phyloP scores from a whole-genome alignment of 2,888 invertebrate genomes.

The Euspilapteryx auroguttella region DNA sequence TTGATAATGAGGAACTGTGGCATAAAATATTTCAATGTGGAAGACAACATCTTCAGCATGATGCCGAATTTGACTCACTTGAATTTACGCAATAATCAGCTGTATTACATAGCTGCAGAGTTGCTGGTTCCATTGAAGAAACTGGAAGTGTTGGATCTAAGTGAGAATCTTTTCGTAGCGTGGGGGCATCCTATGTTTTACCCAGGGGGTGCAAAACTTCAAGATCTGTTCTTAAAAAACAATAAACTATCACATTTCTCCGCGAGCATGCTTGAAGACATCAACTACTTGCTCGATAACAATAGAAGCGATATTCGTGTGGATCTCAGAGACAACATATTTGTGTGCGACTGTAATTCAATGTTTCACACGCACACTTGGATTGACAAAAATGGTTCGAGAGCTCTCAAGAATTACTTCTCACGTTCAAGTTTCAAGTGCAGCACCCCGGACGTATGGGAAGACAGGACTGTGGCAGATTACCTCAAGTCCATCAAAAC shows the following conservation, averaged over 20 bases:
- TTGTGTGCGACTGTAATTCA: slow-evolving; percentile 54
- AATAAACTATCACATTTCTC: slow-evolving; percentile 61
- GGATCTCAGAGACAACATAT: slow-evolving; percentile 53
- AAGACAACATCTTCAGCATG: slow-evolving; percentile 50
- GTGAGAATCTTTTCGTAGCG: slow-evolving; percentile 47
- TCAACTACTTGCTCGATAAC: slow-evolving; percentile 38
- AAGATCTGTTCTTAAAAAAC: slow-evolving; percentile 33
- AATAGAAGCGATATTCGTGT: slow-evolving; percentile 22
- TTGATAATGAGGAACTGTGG: slow-evolving; percentile 52
- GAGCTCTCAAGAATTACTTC: slow-evolving; percentile 26
- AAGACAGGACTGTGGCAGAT: slow-evolving; percentile 33
- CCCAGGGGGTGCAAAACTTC: slow-evolving; percentile 34
- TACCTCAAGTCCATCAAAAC: slow-evolving; percentile 36
- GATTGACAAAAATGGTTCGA: slow-evolving; percentile 34
- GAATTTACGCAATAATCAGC: slow-evolving; percentile 45
- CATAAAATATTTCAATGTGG: slow-evolving; percentile 33
- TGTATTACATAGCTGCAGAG: slow-evolving; percentile 36
- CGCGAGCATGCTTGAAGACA: slow-evolving; percentile 59
- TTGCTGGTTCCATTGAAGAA: slow-evolving; percentile 38
- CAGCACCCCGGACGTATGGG: slow-evolving; percentile 47
- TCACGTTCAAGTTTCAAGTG: slow-evolving; percentile 31
- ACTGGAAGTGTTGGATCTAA: slow-evolving; percentile 47
- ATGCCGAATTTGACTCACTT: slow-evolving; percentile 51
- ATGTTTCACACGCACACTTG: slow-evolving; percentile 42
- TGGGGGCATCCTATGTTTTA: slow-evolving; percentile 57